Evolutionary conservation across 2,113 vertebrate species (phyloP).

Genomic region (Zapus hudsonius): DNA sequence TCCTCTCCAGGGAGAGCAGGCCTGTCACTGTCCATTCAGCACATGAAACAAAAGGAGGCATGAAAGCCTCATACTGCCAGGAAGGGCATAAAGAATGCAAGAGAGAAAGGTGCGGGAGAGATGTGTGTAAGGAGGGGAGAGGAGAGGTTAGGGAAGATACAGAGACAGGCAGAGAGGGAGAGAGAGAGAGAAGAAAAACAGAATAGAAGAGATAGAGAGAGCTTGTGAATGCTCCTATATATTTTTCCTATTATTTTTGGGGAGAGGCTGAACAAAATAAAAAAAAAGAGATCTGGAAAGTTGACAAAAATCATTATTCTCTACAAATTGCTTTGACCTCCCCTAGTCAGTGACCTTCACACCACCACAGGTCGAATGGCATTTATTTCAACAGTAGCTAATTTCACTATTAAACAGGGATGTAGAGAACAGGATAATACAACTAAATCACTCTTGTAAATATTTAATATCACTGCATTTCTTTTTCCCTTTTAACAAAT

Average conservation of each 20-base stretch:
- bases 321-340: constrained; percentile 85
- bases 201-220: background rate
- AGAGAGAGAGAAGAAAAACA: too few species aligned
- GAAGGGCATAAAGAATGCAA: constrained; percentile 58
- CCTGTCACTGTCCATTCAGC: constrained; percentile 47
- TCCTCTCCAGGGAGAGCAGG: constrained; percentile 57
- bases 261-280: constrained; percentile 75
- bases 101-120: background rate
- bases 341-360: constrained; percentile 84
- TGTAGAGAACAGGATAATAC: constrained; percentile 84
- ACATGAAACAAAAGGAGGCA: constrained; percentile 60
- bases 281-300: constrained; percentile 75
- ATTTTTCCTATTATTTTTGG: constrained; percentile 81
- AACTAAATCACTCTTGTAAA: constrained; percentile 89
- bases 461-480: constrained; percentile 87
- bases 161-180: too few species aligned
- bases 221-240: constrained; percentile 67
- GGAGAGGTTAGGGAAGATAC: too few species aligned
- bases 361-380: constrained; percentile 80
- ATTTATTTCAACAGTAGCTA: constrained; percentile 85
- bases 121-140: too few species aligned
- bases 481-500: constrained; percentile 86
- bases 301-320: constrained; percentile 85
- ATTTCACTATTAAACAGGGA: constrained; percentile 86
- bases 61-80: constrained; percentile 52